Conservation (phyloP, 2,113 vertebrate genomes). For the Osmerus eperlanus region DNA sequence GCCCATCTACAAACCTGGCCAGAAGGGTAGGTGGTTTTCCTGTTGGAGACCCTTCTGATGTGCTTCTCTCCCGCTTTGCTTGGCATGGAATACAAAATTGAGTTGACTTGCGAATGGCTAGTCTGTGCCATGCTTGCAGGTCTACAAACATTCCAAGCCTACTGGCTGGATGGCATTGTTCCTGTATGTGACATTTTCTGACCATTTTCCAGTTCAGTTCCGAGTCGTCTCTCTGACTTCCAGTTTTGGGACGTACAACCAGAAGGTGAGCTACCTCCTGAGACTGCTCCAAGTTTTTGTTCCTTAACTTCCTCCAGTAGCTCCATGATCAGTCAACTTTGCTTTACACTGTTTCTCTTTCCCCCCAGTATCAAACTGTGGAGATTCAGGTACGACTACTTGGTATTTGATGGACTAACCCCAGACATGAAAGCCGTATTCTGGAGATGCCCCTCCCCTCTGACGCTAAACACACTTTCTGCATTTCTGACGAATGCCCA, state of each 20-base stretch:
- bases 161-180: no score
- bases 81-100: no score
- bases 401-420: neutral
- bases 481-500: neutral
- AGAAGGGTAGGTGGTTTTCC: neutral
- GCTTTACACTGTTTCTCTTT: neutral
- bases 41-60: neutral
- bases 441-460: no score
- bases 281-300: neutral
- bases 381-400: neutral
- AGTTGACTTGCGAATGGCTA: neutral
- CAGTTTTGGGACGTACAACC: neutral
- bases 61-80: no score
- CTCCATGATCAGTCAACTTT: neutral
- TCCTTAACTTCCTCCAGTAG: neutral
- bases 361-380: neutral
- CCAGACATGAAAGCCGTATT: neutral
- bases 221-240: neutral
- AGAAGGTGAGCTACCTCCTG: neutral
- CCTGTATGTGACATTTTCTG: neutral
- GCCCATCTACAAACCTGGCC: neutral
- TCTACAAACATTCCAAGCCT: neutral
- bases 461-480: neutral
- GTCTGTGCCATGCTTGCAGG: no score
- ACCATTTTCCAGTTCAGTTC: neutral